Conservation (phyloP, 2,888 invertebrate species). For the Eledona agricola region DNA sequence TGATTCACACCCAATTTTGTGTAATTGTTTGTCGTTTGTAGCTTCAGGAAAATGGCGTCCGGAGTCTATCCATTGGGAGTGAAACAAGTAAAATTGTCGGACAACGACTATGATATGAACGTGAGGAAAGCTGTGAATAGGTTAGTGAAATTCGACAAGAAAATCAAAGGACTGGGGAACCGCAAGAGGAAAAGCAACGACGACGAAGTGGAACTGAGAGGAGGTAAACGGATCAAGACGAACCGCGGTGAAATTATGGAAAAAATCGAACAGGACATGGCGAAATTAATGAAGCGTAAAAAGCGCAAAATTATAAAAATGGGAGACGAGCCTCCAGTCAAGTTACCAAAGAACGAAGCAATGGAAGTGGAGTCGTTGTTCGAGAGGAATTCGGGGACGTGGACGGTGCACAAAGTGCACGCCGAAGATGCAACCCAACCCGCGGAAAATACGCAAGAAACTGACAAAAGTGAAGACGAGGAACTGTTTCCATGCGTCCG, state of each 20-base stretch:
- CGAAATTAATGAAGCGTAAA: constrained; percentile 8
- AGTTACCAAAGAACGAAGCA: constrained; percentile 9
- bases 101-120: constrained; percentile 50
- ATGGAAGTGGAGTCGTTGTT: constrained; percentile 50
- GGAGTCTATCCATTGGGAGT: constrained; percentile 76
- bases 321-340: constrained; percentile 6
- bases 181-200: constrained; percentile 40
- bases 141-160: constrained; percentile 57
- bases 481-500: neutral
- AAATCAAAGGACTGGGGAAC: constrained; percentile 49
- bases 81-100: constrained; percentile 62
- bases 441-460: neutral
- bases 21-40: constrained; percentile 48
- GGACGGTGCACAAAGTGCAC: constrained; percentile 49
- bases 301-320: constrained; percentile 13
- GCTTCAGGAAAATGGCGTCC: constrained; percentile 68
- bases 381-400: constrained; percentile 56
- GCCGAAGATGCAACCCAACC: neutral
- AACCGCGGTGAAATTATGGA: constrained; percentile 40
- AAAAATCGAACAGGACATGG: constrained; percentile 31
- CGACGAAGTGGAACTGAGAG: constrained; percentile 23
- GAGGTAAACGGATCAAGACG: constrained; percentile 42
- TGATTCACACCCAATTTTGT: neutral
- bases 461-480: constrained; percentile 3
- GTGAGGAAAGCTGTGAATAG: constrained; percentile 54